A percentile compares a stretch with the other conserved stretches of the same genome.
Conservation (phyloP, 2,113 vertebrate species). For the Piaya cayana region DNA sequence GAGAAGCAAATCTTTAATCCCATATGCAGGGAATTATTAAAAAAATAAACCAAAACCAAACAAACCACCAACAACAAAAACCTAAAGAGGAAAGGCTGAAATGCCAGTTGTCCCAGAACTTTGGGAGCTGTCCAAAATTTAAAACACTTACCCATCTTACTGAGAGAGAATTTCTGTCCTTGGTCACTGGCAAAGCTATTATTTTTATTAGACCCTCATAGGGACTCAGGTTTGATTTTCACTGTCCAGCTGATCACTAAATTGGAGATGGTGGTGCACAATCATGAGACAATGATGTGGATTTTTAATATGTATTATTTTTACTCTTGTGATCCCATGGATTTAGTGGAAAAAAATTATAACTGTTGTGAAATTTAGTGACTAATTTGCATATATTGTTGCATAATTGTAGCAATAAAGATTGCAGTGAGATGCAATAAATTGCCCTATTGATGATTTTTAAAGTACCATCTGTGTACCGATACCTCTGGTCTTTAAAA, state of each 20-base stretch:
- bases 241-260: neutral
- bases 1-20: neutral
- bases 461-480: slow-evolving; percentile 36
- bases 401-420: neutral
- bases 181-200: neutral
- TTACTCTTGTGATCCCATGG: neutral
- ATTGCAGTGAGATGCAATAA: neutral
- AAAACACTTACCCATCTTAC: neutral
- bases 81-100: neutral
- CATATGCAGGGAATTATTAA: neutral
- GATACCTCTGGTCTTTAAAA: neutral
- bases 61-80: neutral
- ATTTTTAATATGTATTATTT: neutral
- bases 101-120: neutral
- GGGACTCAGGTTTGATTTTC: neutral
- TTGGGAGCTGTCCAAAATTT: neutral
- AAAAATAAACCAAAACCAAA: no score
- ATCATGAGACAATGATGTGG: neutral
- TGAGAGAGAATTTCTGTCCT: neutral
- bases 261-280: neutral
- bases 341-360: neutral
- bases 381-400: neutral
- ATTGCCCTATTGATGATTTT: neutral
- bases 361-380: neutral
- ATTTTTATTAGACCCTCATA: neutral